Evolutionary conservation across 2,797 vertebrate species (phyloP), one percentile per base, ranked within the genome.

Genomic region (Pristis pectinata): DNA sequence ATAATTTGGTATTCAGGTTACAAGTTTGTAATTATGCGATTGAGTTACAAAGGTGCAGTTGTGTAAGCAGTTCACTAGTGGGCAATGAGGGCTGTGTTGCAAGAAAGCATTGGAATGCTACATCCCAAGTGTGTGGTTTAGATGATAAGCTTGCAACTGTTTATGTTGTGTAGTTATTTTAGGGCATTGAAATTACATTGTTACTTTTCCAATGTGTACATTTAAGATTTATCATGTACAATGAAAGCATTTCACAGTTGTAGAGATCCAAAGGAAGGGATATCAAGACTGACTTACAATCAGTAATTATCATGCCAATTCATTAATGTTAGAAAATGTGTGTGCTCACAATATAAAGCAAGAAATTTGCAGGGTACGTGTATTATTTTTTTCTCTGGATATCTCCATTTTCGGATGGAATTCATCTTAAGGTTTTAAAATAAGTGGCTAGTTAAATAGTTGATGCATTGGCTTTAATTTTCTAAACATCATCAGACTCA

Each of bases 101-200:
- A 67, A 79, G 87, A 19, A 91, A n/a, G 87, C 1, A 67, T 19
- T 41, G n/a, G 2, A 91, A 91, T 91, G n/a, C 9, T 67, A 37
- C 19, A 22, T 91, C 61, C 87, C 87, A 91, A 67, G 7, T 8
- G n/a, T 64, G 87, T 22, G 22, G 85, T 67, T 41, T 22, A n/a
- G 59, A 91, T 37, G 87, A 91, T 67, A 64, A 91, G 24, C 37
- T 91, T 91, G n/a, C n/a, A 37, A n/a, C n/a, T 91, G n/a, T n/a
- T 15, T 91, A 19, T 41, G 34, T 91, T 89, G n/a, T 37, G 13
- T 41, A 67, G n/a, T 91, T 91, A 24, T 67, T 89, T 89, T 67
- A 10, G 59, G 61, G 59, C 59, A n/a, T 67, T 64, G 17, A 91
- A 67, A 91, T 41, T 3, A 19, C 15, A 41, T 67, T 8, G 17